A percentile compares a stretch with the other conserved stretches of the same genome.
These are phyloP conservation scores for Anisognathus igniventris DNA, from an alignment of 2,797 vertebrate genomes.

Conservation along the genomic window DNA sequence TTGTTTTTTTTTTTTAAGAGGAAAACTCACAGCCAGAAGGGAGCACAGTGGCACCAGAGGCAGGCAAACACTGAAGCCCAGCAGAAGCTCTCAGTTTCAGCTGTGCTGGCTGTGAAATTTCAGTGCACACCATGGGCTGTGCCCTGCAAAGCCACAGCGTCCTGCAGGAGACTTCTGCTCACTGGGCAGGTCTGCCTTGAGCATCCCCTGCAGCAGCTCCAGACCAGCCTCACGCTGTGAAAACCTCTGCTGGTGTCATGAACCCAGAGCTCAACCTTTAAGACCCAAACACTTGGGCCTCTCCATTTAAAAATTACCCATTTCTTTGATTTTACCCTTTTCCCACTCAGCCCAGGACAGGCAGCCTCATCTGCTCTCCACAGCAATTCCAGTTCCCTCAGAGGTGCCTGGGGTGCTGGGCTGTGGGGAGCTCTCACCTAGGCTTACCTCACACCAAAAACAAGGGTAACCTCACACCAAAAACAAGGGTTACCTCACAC, in stretches of 20 bases:
- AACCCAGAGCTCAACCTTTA: not conserved
- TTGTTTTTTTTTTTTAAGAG: not conserved
- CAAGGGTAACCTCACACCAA: not conserved
- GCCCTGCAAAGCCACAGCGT: not conserved
- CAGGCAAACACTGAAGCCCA: not conserved
- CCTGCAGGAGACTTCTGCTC: not conserved
- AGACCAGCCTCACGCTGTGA: not conserved
- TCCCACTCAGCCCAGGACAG: rapidly evolving
- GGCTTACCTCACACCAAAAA: not conserved
- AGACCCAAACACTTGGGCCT: not conserved
- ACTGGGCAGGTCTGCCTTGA: not conserved
- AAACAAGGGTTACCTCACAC: too few relatives aligned
- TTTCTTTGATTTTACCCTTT: not conserved
- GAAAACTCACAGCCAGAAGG: not conserved
- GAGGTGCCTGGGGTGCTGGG: not conserved
- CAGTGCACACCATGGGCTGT: not conserved
- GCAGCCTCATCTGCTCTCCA: not conserved
- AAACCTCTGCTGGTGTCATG: not conserved
- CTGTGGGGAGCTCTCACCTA: rapidly evolving
- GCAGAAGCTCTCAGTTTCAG: not conserved
- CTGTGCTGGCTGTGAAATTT: rapidly evolving
- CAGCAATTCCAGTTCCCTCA: rapidly evolving
- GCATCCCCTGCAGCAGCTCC: not conserved
- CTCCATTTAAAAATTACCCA: not conserved
- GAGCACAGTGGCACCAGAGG: not conserved